These are phyloP conservation scores for Muscina levida DNA, from an alignment of 2,888 invertebrate species.

Conservation along the genomic window DNA sequence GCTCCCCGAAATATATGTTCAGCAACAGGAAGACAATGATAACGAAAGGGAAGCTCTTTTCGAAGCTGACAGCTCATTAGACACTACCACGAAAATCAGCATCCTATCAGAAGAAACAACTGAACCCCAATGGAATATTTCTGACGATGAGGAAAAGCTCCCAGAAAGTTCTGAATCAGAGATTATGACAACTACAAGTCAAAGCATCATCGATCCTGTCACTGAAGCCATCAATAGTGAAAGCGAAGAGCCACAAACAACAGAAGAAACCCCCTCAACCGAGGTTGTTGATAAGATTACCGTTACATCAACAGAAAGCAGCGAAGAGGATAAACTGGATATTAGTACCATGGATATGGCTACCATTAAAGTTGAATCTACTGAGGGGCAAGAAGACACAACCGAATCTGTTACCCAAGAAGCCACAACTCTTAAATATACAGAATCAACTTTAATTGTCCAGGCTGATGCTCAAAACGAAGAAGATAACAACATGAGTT, in stretches of 20 bases:
- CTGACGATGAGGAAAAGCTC: neutral
- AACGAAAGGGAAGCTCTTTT: slow-evolving; percentile 68
- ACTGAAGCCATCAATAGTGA: neutral
- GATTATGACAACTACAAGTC: neutral
- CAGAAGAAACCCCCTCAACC: slow-evolving; percentile 24
- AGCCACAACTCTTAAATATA: neutral
- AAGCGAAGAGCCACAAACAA: neutral
- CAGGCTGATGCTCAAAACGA: neutral
- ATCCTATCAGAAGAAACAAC: slow-evolving; percentile 29
- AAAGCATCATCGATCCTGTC: neutral
- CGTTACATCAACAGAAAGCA: neutral
- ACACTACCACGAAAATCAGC: slow-evolving; percentile 37
- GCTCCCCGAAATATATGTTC: slow-evolving; percentile 71
- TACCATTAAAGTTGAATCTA: slow-evolving; percentile 22
- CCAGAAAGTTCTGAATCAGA: neutral
- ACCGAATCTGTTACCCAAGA: slow-evolving; percentile 35
- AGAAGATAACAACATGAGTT: neutral
- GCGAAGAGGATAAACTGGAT: slow-evolving; percentile 34
- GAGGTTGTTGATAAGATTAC: neutral
- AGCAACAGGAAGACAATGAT: slow-evolving; percentile 69
- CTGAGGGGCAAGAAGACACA: neutral
- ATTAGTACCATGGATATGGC: neutral
- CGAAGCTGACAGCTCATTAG: slow-evolving; percentile 54
- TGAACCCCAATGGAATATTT: neutral
- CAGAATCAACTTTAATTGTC: neutral